A percentile compares a stretch with the other conserved stretches of the same genome.
phyloP scores from a whole-genome alignment of 2,113 vertebrate species.

The Vanacampus margaritifer region DNA sequence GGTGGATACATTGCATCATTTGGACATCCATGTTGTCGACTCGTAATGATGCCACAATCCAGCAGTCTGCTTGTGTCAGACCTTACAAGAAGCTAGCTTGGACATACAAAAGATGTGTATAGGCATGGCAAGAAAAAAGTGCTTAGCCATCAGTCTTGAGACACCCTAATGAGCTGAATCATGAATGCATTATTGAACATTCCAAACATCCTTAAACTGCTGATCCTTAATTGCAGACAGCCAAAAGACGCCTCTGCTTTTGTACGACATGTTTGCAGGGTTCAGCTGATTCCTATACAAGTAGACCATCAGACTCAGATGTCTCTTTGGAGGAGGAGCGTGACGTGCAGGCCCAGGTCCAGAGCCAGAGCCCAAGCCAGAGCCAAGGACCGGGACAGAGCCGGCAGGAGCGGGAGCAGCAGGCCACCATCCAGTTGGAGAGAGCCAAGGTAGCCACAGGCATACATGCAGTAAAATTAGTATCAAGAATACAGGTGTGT shows the following conservation, averaged over 20 bases:
- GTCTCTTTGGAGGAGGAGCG: conserved; percentile 97
- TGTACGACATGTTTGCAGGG: conserved; percentile 71
- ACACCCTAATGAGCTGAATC: neutral
- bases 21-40: neutral
- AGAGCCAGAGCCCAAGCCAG: conserved; percentile 76
- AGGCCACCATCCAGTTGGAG: conserved; percentile 91
- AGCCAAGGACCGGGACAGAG: conserved; percentile 75
- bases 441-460: conserved; percentile 85
- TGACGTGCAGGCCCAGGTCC: conserved; percentile 78
- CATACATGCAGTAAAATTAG: neutral
- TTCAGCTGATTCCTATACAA: conserved; percentile 98
- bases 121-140: neutral
- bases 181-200: neutral
- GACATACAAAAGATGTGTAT: neutral
- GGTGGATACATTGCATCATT: neutral
- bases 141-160: conserved; percentile 6
- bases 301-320: conserved; percentile 98
- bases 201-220: conserved; percentile 38
- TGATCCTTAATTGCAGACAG: conserved; percentile 51
- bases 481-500: neutral
- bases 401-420: conserved; percentile 91
- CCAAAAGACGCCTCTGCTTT: conserved; percentile 21
- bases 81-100: conserved; percentile 17
- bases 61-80: conserved; percentile 60
- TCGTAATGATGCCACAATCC: conserved; percentile 4